Conservation (phyloP, 2,113 vertebrate species). For the Phrynosoma platyrhinos region DNA sequence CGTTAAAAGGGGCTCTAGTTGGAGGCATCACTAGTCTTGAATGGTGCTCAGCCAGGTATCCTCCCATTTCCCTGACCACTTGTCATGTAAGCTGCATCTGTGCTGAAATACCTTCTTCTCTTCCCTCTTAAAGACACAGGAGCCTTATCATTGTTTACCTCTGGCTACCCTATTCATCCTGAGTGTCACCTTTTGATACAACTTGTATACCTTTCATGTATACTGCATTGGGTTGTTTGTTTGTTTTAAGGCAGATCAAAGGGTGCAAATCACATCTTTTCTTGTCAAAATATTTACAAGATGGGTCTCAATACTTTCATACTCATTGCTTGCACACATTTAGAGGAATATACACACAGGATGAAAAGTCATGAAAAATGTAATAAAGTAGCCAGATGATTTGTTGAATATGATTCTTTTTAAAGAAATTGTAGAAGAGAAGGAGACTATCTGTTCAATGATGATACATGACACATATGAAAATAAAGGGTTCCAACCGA, state of each 20-base stretch:
- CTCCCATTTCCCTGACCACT: too few relatives aligned
- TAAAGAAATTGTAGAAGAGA: not conserved
- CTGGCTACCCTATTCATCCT: too few relatives aligned
- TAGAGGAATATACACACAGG: not conserved
- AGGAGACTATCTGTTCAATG: not conserved
- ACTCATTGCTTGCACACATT: not conserved
- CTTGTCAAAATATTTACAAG: not conserved
- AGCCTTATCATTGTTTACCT: too few relatives aligned
- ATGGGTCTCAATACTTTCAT: not conserved
- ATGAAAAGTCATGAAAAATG: not conserved
- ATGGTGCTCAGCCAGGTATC: too few relatives aligned
- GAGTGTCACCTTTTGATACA: too few relatives aligned
- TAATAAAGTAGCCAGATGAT: not conserved
- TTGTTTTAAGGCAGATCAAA: not conserved
- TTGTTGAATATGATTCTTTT: not conserved
- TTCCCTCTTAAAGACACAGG: too few relatives aligned
- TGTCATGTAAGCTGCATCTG: too few relatives aligned
- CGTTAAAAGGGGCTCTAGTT: too few relatives aligned
- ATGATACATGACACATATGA: not conserved
- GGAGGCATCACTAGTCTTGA: too few relatives aligned
- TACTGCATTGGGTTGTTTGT: too few relatives aligned
- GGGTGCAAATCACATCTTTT: not conserved
- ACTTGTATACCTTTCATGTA: too few relatives aligned
- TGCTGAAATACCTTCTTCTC: too few relatives aligned
- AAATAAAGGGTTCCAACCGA: not conserved